Base-by-base conservation (phyloP, 1,140 invertebrate genomes). In the Drosophila rhopaloa region DNA sequence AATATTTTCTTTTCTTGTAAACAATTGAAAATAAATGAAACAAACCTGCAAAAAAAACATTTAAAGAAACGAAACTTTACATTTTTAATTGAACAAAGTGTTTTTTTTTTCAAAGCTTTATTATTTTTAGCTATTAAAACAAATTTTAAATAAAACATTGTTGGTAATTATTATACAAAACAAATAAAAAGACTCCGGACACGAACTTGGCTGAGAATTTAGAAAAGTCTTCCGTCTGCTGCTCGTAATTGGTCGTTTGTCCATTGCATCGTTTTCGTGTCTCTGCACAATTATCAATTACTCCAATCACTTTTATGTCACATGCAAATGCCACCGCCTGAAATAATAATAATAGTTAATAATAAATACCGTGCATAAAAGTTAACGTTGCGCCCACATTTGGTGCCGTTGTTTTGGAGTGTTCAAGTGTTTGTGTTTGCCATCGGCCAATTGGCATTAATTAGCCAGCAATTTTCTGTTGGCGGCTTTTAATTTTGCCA, bases 301-400 rank as follows among this genome's bases (percentile, higher is more conserved):
- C 79, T 88, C 83, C 83, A 88, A 86, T 86, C 83, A 83, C 83
- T 86, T 86, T 79, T 86, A 86, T 86, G 83, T 86, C 84, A 86
- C 83, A 86, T 86, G 83, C 83, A 86, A 86, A 84, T 83, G 81
- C 77, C 81, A 79, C 68, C 50, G 32, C 81, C 60, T 79, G 72
- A 78, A 86, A 77, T 86, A 89, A 77, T 76, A 76, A 76, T 76
- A 86, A 86, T 80, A 85, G 79, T 85, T 76, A 76, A 66, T 76
- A 76, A 76, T 76, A 76, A 71, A 76, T 76, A 51, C 61, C 61
- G 43, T 44, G 51, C 59, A 74, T 76, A 76, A 76, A 76, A 76
- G 72, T 54, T 54, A 38, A 47, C 48, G 73, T 76, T 67, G 72
- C 73, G 72, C 73, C 73, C 73, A 76, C 73, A 51, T 48, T 67